phyloP scores from a whole-genome alignment of 2,797 vertebrate species.

The Gadopsis marmoratus region DNA sequence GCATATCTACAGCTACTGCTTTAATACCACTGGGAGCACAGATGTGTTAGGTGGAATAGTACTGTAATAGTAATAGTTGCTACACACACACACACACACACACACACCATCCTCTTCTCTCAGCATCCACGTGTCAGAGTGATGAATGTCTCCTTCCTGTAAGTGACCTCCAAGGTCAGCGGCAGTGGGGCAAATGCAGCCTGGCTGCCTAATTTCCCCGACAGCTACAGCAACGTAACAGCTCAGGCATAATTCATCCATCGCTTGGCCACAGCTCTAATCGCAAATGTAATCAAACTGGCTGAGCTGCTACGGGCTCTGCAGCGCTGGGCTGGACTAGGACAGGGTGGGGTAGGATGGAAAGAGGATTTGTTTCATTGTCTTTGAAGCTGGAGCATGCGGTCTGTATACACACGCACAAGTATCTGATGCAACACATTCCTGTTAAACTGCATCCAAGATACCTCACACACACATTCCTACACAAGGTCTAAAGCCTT shows the following conservation, averaged over 20 bases:
- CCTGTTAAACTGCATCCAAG: constrained; percentile 2
- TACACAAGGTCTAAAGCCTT: constrained; percentile 11
- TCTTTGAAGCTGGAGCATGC: constrained; percentile 30
- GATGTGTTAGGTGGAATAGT: constrained; percentile 50
- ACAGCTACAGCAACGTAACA: constrained; percentile 63
- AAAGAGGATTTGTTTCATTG: constrained; percentile 29
- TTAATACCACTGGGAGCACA: constrained; percentile 46
- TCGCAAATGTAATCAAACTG: constrained; percentile 81
- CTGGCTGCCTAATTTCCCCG: constrained; percentile 62
- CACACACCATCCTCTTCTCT: constrained; percentile 49
- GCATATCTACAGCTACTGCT: constrained; percentile 25
- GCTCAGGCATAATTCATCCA: constrained; percentile 73
- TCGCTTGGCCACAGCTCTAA: constrained; percentile 65
- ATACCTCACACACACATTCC: not conserved
- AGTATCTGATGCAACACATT: constrained; percentile 9
- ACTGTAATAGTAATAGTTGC: constrained; percentile 43
- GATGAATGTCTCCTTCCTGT: constrained; percentile 83
- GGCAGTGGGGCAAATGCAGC: constrained; percentile 57
- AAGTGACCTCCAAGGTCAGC: constrained; percentile 82
- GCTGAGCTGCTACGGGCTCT: constrained; percentile 52
- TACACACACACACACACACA: constrained; percentile 42
- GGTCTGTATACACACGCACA: not conserved
- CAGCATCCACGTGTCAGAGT: constrained; percentile 76
- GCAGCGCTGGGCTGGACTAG: constrained; percentile 33
- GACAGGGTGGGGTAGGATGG: constrained; percentile 10